These are phyloP conservation scores for Xenops minutus DNA, from an alignment of 2,797 vertebrate genomes.

Conservation along the genomic window DNA sequence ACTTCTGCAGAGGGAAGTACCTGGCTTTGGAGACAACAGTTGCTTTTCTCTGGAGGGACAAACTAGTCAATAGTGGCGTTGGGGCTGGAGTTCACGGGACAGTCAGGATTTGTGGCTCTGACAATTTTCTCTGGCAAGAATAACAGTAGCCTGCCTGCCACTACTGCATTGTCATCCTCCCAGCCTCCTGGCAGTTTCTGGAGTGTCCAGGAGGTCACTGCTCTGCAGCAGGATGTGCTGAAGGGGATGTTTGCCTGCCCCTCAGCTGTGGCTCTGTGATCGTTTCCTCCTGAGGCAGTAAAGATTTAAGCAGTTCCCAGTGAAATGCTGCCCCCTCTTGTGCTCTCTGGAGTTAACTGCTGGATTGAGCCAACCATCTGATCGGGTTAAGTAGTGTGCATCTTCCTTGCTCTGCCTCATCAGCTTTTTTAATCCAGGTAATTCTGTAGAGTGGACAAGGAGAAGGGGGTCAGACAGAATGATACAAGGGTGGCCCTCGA, in stretches of 20 bases:
- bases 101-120: not conserved
- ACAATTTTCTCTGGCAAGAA: not conserved
- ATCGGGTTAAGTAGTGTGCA: not conserved
- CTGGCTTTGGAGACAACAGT: not conserved
- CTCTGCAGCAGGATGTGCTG: not conserved
- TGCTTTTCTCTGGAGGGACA: not conserved
- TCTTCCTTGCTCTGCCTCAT: not conserved
- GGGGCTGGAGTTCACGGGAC: not conserved
- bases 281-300: fast-evolving
- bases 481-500: not conserved
- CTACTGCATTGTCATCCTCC: not conserved
- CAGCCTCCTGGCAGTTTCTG: not conserved
- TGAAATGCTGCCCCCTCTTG: slow-evolving; percentile 52
- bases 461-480: not conserved
- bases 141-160: fast-evolving
- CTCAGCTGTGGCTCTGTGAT: not conserved
- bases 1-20: not conserved
- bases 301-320: not conserved
- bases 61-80: not conserved
- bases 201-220: not conserved
- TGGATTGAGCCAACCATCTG: not conserved
- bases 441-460: not conserved
- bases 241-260: not conserved
- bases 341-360: not conserved
- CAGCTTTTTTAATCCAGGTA: not conserved